Base-by-base conservation (phyloP, 2,113 vertebrate species). In the Rattus rattus region DNA sequence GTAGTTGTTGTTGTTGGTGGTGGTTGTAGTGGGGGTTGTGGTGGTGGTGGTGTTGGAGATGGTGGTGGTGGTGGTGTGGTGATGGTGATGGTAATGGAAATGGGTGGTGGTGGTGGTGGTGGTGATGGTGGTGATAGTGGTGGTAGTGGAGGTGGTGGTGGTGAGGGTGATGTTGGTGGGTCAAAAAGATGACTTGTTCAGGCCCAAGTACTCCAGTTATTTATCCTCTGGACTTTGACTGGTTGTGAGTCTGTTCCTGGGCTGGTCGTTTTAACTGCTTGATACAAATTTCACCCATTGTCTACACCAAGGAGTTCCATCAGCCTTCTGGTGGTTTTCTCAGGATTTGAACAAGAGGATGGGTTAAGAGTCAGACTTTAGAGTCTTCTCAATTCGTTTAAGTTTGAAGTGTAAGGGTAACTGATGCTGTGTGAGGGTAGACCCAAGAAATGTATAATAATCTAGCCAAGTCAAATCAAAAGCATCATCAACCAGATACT, bases 1-100 rank as follows among this genome's bases (percentile, higher is more conserved):
- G 56, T 5, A 19, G 19, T 3, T 20, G 59, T 0, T 61, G 59
- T 5, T 61, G 17, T 5, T 59, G 19, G 1, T 19, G 17, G 1
- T 20, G 59, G 3, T 59, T 14, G 16, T 59, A 4, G 16, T 59
- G 56, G 16, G 16, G 16, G 56, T 59, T 14, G 56, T 59, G 56
- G 56, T 56, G 14, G 4, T 14, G 14, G 13, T 16, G 56, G 2
- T 16, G 14, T 1, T 56, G 56, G 14, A 2, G 14, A 43, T 7
- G 49, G 26, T 43, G 11, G 75, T 30, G 26, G 17, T 59, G 56
- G 14, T 59, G 56, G 56, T 17, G 56, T 16, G 52, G 52, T 54
- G 52, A 7, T 54, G 52, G 52, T 54, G 52, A 7, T 73, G 36
- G 73, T 75, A 10, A 10, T 52, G 52, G 52, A 52, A 10, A 10